These are phyloP conservation scores for Drosophila kikkawai DNA, from an alignment of 1,140 invertebrate genomes.

Conservation along the genomic window DNA sequence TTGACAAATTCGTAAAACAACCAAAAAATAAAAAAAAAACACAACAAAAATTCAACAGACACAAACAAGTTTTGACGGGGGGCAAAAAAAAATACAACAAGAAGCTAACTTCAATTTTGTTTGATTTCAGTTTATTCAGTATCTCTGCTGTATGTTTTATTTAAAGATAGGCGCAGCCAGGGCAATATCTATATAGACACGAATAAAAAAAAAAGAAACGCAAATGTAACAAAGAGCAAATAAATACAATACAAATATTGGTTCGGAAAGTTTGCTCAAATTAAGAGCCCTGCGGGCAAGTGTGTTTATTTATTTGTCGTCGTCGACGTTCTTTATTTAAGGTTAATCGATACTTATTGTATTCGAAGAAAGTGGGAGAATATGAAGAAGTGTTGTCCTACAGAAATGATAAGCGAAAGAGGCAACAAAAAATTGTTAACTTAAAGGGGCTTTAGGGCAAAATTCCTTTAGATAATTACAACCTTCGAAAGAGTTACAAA, in stretches of 20 bases:
- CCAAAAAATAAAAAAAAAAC: slow-evolving; percentile 24
- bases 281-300: slow-evolving; percentile 24
- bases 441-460: not conserved
- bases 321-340: slow-evolving; percentile 22
- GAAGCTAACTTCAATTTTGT: slow-evolving; percentile 48
- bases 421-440: not conserved
- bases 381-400: not conserved
- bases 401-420: not conserved
- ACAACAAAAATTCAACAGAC: slow-evolving; percentile 23
- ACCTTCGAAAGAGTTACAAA: no score
- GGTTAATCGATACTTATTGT: slow-evolving; percentile 37
- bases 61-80: slow-evolving; percentile 70
- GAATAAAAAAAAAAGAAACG: not conserved
- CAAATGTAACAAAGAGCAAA: slow-evolving; percentile 48
- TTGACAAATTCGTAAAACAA: slow-evolving; percentile 77
- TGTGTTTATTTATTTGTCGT: slow-evolving; percentile 33
- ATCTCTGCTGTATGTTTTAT: slow-evolving; percentile 24
- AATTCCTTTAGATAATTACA: not conserved
- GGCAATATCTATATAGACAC: not conserved
- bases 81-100: slow-evolving; percentile 1
- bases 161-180: slow-evolving; percentile 33
- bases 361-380: not conserved
- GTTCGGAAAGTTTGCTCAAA: slow-evolving; percentile 29
- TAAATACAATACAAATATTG: slow-evolving; percentile 52
- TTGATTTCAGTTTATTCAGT: slow-evolving; percentile 40